A percentile compares a stretch with the other conserved stretches of the same genome.
Conservation (phyloP, 1,140 invertebrate genomes). For the Solenopsis invicta region DNA sequence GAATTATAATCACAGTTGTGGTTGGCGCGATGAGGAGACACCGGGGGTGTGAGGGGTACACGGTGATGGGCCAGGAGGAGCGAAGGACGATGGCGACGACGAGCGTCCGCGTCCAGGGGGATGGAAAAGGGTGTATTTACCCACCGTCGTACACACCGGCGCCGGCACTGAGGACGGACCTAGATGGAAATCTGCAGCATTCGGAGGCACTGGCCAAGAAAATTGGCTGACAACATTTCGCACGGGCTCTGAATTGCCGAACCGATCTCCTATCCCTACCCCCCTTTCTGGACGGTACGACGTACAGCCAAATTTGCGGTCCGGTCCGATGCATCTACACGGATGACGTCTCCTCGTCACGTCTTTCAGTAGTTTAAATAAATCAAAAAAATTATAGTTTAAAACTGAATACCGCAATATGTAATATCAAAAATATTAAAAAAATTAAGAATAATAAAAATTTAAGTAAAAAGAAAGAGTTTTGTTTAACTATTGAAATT, state of each 20-base stretch:
- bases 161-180: constrained; percentile 77
- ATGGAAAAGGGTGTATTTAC: constrained; percentile 84
- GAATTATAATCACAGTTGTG: constrained; percentile 88
- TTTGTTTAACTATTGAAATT: not conserved
- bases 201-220: constrained; percentile 87
- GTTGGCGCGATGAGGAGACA: constrained; percentile 74
- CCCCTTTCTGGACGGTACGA: constrained; percentile 29
- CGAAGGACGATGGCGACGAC: constrained; percentile 58
- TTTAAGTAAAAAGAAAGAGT: not conserved
- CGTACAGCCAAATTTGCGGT: constrained; percentile 71
- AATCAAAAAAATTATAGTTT: constrained; percentile 27
- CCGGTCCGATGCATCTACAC: constrained; percentile 38
- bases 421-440: not conserved
- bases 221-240: constrained; percentile 87
- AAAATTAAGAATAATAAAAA: not conserved
- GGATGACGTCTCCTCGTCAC: constrained; percentile 20
- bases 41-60: constrained; percentile 35
- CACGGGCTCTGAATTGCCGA: constrained; percentile 82
- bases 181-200: constrained; percentile 87
- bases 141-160: constrained; percentile 78
- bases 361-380: constrained; percentile 32
- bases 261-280: constrained; percentile 57
- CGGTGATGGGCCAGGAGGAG: constrained; percentile 57
- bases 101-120: constrained; percentile 72
- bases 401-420: not conserved